A percentile compares a stretch with the other conserved stretches of the same genome.
Conservation (phyloP, 2,888 invertebrate genomes). For the Tetragnatha montana region DNA sequence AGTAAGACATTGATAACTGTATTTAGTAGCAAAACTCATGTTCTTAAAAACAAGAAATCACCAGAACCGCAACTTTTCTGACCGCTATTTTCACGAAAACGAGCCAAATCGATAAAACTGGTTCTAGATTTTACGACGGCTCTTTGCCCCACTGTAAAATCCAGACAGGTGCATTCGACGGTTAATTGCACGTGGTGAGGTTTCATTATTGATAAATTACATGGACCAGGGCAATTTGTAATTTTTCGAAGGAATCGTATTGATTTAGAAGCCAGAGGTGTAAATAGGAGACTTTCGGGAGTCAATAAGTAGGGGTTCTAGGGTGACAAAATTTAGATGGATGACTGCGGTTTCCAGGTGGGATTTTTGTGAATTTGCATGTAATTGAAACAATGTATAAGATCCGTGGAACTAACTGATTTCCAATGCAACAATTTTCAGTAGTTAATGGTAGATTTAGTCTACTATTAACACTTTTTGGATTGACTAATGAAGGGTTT, state of each 20-base stretch:
- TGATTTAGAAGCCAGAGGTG: slow-evolving; percentile 5
- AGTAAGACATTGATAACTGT: too few species aligned
- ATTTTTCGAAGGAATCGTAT: neutral
- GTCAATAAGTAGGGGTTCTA: neutral
- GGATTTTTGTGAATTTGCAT: neutral
- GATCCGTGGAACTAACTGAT: too few species aligned
- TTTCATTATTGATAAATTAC: slow-evolving; percentile 27
- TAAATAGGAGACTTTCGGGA: neutral
- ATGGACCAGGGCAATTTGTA: slow-evolving; percentile 14
- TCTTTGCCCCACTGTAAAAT: neutral
- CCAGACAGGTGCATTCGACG: neutral
- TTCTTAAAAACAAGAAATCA: too few species aligned
- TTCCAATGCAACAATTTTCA: too few species aligned
- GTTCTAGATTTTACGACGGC: neutral
- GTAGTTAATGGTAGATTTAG: neutral
- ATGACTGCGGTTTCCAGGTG: neutral
- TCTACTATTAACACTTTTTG: neutral
- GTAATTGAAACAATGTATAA: neutral
- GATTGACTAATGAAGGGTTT: neutral
- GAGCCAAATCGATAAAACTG: neutral
- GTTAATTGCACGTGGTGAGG: neutral
- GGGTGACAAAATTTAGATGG: neutral
- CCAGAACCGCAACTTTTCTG: too few species aligned
- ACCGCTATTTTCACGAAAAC: too few species aligned
- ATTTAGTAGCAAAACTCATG: too few species aligned